Base-by-base conservation (phyloP, 2,888 invertebrate genomes). In the Cylloceria caligata region DNA sequence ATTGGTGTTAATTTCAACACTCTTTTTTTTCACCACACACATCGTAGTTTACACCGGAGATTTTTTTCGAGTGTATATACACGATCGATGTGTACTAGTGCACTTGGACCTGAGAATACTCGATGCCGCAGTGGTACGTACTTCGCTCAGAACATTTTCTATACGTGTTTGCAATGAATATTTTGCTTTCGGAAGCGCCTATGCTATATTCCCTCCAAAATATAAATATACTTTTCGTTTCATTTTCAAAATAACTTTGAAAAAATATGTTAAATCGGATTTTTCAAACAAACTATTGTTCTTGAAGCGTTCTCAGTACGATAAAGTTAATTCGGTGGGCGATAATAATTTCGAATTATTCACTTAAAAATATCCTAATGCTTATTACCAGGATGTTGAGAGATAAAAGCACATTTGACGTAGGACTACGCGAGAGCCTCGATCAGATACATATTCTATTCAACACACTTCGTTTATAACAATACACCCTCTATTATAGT, bases 401-500 rank as follows among this genome's bases (percentile, higher is more conserved):
- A 52, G 30, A n/a, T n/a, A 57, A 57, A 57, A 57, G n/a, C 16
- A 4, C 16, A 27, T 30, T 57, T 13, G 57, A 57, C 27, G 47
- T 16, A 47, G 2, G n/a, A 47, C 30, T 11, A n/a, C 21, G 24
- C 42, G 64, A 64, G 24, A 19, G n/a, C 24, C n/a, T 39, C 42
- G 21, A 42, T 42, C 45, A 39, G 42, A 42, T 30, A 16, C 19
- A 62, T 27, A 45, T 57, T 3, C 55, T 47, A 52, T 39, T 67
- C 60, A 67, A 47, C 74, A 60, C 47, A 24, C 39, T 71, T 47
- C 64, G 67, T 72, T 68, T 73, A 49, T 36, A 81, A 57, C 57
- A 55, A 60, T 9, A 57, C 57, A 47, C 67, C 57, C 47, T 72
- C 67, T 21, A 42, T 42, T 60, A 64, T 47, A 52, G 75, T 60